phyloP scores from a whole-genome alignment of 2,888 invertebrate species.

The Carpatolechia fugitivella region DNA sequence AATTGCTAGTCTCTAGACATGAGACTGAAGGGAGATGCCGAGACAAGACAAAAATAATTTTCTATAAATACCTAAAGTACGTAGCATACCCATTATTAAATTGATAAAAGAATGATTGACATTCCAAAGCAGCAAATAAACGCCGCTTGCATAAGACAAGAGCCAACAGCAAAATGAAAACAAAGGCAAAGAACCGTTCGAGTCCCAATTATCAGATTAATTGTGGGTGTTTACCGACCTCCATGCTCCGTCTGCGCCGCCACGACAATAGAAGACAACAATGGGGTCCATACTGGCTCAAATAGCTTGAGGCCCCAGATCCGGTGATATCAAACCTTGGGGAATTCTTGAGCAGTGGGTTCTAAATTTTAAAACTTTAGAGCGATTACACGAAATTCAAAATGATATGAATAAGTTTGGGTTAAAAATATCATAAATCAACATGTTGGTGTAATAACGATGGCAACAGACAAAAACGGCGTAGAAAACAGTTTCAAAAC shows the following conservation, averaged over 20 bases:
- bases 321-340: neutral
- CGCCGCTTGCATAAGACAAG: constrained; percentile 24
- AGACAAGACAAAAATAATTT: too few species aligned
- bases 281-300: constrained; percentile 52
- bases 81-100: neutral
- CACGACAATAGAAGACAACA: constrained; percentile 56
- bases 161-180: constrained; percentile 30
- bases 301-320: neutral
- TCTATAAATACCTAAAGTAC: neutral
- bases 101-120: constrained; percentile 15
- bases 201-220: constrained; percentile 52
- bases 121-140: constrained; percentile 14
- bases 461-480: too few species aligned
- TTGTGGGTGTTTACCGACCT: constrained; percentile 59
- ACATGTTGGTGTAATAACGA: neutral
- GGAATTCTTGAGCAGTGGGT: neutral
- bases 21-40: too few species aligned
- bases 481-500: constrained; percentile 22
- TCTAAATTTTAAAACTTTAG: neutral
- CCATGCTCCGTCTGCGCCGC: constrained; percentile 39
- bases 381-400: neutral
- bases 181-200: constrained; percentile 50
- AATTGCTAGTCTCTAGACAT: too few species aligned
- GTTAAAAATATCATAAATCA: neutral
- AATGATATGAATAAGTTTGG: neutral